A percentile compares a stretch with the other conserved stretches of the same genome.
phyloP scores from a whole-genome alignment of 2,113 vertebrate genomes.

The Callipepla squamata region DNA sequence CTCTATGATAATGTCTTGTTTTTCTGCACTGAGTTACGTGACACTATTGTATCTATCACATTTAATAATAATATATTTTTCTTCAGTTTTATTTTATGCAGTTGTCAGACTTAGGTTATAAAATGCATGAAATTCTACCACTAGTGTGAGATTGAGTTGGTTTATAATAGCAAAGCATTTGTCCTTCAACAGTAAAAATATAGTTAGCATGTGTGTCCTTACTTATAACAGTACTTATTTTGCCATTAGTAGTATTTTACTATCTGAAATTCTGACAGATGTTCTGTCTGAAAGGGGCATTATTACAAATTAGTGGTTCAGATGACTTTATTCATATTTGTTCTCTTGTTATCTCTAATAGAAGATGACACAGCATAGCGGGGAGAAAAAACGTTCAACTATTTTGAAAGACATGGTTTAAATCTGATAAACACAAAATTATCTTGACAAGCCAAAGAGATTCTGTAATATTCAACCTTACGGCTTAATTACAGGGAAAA shows the following conservation, averaged over 20 bases:
- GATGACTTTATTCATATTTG: slow-evolving; percentile 34
- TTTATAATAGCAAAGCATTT: neutral
- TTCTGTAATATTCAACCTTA: neutral
- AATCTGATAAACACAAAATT: neutral
- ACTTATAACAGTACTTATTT: neutral
- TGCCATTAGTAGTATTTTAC: neutral
- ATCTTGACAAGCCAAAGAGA: neutral
- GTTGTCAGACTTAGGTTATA: slow-evolving; percentile 1
- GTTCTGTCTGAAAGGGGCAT: neutral
- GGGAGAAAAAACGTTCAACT: neutral
- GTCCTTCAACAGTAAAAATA: neutral
- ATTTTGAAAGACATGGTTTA: neutral
- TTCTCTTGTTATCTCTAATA: slow-evolving; percentile 36
- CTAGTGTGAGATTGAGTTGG: neutral
- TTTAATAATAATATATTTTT: neutral
- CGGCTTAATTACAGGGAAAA: neutral
- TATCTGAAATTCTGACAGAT: slow-evolving; percentile 3
- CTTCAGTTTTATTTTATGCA: neutral
- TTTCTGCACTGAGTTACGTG: neutral
- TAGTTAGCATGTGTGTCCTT: neutral
- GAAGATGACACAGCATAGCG: neutral
- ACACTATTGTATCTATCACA: neutral
- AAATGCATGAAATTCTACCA: neutral
- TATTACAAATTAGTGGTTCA: neutral
- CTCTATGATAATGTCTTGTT: slow-evolving; percentile 20